Evolutionary conservation across 2,797 vertebrate genomes (phyloP).

Genomic region (Benthosema pterotum): DNA sequence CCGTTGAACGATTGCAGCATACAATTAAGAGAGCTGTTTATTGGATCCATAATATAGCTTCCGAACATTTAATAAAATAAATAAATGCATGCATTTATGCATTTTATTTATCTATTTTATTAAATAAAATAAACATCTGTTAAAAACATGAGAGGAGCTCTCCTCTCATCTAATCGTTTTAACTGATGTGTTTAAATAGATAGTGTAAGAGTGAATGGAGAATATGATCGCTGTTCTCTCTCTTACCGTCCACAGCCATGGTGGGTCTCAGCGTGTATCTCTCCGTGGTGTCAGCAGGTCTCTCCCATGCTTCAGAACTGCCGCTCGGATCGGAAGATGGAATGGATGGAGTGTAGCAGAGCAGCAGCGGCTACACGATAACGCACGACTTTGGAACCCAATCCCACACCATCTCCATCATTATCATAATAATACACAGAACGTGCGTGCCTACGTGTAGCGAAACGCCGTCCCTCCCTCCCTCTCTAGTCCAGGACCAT

Average conservation of each 20-base stretch:
- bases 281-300: slow-evolving; percentile 78
- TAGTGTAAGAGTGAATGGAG: too few species aligned
- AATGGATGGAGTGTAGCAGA: slow-evolving; percentile 18
- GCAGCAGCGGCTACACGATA: not conserved
- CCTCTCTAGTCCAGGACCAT: too few species aligned
- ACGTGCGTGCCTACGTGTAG: not conserved
- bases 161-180: too few species aligned
- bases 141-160: too few species aligned
- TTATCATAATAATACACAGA: not conserved
- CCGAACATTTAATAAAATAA: not conserved
- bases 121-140: too few species aligned
- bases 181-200: too few species aligned
- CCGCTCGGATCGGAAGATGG: slow-evolving; percentile 36
- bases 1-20: too few species aligned
- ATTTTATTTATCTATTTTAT: too few species aligned
- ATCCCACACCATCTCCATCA: slow-evolving; percentile 6
- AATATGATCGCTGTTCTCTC: not conserved
- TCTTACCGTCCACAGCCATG: slow-evolving; percentile 86
- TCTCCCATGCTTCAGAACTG: slow-evolving; percentile 68
- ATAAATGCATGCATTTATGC: too few species aligned
- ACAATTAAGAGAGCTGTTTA: too few species aligned
- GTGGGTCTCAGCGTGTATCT: slow-evolving; percentile 77
- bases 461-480: not conserved
- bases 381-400: slow-evolving; percentile 44
- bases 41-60: too few species aligned